These are phyloP conservation scores for Coleophora flavipennella DNA, from an alignment of 2,888 invertebrate genomes.

Conservation along the genomic window DNA sequence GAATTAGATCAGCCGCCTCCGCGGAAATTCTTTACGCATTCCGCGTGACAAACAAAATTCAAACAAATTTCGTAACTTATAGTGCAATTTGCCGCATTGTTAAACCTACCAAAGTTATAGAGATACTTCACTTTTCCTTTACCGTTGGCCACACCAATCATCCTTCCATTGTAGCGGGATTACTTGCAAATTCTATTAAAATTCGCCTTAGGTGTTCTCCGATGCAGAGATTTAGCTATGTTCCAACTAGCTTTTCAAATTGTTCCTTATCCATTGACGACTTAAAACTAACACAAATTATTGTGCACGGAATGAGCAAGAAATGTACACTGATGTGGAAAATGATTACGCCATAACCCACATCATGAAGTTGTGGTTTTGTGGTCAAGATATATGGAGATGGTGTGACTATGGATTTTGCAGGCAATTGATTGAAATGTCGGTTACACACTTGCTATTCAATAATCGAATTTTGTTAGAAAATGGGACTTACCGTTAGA, in stretches of 20 bases:
- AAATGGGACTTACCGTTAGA: conserved; percentile 9
- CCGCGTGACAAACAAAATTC: conserved; percentile 23
- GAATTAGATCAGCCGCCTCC: too few species aligned
- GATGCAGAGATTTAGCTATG: conserved; percentile 7
- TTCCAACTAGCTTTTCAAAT: conserved; percentile 12
- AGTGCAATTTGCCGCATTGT: conserved; percentile 40
- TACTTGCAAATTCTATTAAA: conserved; percentile 58
- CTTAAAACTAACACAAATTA: conserved; percentile 12
- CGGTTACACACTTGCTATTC: conserved; percentile 27
- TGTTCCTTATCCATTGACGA: conserved; percentile 21
- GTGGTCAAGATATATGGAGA: conserved; percentile 48
- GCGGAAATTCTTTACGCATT: neutral
- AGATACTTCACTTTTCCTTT: conserved; percentile 20
- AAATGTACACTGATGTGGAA: conserved; percentile 9
- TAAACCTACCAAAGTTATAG: conserved; percentile 19
- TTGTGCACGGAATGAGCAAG: conserved; percentile 7
- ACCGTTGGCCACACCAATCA: conserved; percentile 41
- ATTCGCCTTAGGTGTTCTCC: conserved; percentile 14
- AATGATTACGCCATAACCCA: conserved; percentile 4
- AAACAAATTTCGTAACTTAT: conserved; percentile 23
- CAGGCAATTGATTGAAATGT: conserved; percentile 40
- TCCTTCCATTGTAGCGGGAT: conserved; percentile 43
- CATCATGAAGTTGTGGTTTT: conserved; percentile 18
- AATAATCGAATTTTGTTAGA: conserved; percentile 11
- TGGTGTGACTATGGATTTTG: conserved; percentile 49